Evolutionary conservation across 2,113 vertebrate species (phyloP).

Genomic region (Microcebus griseorufus): DNA sequence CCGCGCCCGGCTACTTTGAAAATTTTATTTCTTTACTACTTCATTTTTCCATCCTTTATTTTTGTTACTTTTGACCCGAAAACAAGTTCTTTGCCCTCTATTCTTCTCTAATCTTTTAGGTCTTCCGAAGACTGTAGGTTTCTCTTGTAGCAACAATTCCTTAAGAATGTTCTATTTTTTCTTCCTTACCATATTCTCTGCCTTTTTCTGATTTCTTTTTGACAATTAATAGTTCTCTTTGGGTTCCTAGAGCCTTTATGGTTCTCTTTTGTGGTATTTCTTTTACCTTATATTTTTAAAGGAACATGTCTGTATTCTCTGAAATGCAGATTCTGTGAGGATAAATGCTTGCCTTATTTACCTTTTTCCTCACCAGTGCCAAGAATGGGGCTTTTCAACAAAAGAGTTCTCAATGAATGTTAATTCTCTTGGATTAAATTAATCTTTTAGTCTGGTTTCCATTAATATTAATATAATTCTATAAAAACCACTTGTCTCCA

Average conservation of each 20-base stretch:
- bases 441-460: not conserved
- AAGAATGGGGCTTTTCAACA: not conserved
- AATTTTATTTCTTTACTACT: not conserved
- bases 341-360: not conserved
- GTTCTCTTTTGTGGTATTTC: not conserved
- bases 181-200: not conserved
- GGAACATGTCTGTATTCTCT: not conserved
- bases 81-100: not conserved
- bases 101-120: not conserved
- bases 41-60: not conserved
- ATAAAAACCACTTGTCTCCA: not conserved
- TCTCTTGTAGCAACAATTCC: not conserved
- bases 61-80: constrained; percentile 6
- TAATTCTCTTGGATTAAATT: constrained; percentile 29
- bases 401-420: not conserved
- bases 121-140: not conserved
- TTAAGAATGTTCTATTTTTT: not conserved
- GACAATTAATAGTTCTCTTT: not conserved
- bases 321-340: not conserved
- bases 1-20: too few species aligned
- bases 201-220: not conserved
- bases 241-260: not conserved
- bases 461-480: not conserved
- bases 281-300: constrained; percentile 1
- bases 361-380: not conserved